Evolutionary conservation across 2,797 vertebrate species (phyloP), one percentile per base, ranked within the genome.

Genomic region (Nannoperca obscura): DNA sequence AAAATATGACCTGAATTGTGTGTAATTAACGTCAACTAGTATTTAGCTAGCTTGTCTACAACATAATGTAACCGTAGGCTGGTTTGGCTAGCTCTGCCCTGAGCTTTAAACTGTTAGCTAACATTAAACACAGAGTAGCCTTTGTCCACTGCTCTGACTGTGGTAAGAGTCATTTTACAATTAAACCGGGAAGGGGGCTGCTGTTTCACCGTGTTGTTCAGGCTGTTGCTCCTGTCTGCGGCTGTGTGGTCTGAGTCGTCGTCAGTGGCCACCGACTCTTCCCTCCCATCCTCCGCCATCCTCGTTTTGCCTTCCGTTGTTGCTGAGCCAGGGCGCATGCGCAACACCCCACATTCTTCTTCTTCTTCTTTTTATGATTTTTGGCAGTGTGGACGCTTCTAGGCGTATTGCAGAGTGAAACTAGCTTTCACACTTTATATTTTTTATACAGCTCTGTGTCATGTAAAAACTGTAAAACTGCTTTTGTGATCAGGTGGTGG

Each of bases 271-370:
- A 66, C 44, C 10, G 67, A 76, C 55, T 91, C 88, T 22, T 85
- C 81, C 14, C 40, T 77, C 3, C 38, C 74, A 60, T 89, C 88
- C 68, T 93, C 89, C 88, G 85, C 83, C 91, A 90, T 93, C 86
- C 80, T 87, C 57, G 22, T 54, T 67, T 15, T 11, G 17, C 22
- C 60, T 60, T 22, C 50, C 81, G 72, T 15, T 66, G 68, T 22
- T 36, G 22, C 0, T 58, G 73, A 72, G 42, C 20, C 66, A 81
- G 11, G 2, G 7, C 89, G 89, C 91, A 87, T 88, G 91, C 89
- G 91, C 88, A 90, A 32, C 5, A 6, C 32, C 32, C 5, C 5
- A 32, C 5, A 32, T 6, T 32, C 24, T 27, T 27, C 24, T 6
- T 32, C 24, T 27, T 27, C 24, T 27, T 27, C 24, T 27, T 27